These are phyloP conservation scores for Drosophila leontia DNA, from an alignment of 1,140 invertebrate species.

Conservation along the genomic window DNA sequence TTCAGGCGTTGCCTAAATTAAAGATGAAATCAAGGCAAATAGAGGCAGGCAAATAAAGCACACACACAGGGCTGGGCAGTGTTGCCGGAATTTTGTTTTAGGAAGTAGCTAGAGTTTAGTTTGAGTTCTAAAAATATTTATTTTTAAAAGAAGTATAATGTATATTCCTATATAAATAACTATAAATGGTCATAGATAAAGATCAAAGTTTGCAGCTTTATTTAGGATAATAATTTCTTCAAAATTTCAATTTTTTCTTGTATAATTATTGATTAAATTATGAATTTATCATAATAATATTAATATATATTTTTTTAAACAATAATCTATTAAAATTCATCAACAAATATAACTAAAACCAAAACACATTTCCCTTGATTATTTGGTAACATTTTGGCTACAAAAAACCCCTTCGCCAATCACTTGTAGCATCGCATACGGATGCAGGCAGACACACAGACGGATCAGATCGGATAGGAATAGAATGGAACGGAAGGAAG, in stretches of 20 bases:
- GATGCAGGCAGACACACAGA: conserved; percentile 25
- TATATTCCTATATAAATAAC: no score
- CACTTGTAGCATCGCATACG: conserved; percentile 20
- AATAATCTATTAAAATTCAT: not conserved
- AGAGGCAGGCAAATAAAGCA: conserved; percentile 49
- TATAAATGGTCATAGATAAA: no score
- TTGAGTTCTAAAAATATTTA: not conserved
- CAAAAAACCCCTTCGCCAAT: not conserved
- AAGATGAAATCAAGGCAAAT: conserved; percentile 76
- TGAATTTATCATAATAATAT: not conserved
- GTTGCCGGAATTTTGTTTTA: not conserved
- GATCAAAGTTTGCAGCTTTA: no score
- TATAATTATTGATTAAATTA: no score
- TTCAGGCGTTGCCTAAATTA: conserved; percentile 54
- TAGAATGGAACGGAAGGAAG: conserved; percentile 32
- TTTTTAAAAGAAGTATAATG: not conserved
- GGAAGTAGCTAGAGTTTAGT: not conserved
- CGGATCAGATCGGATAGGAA: conserved; percentile 14
- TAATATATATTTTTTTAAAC: no score
- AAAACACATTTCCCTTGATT: not conserved
- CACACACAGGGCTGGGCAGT: not conserved
- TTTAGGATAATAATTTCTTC: no score
- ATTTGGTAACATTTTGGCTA: not conserved
- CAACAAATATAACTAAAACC: not conserved
- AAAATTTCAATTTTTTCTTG: not conserved